A percentile compares a stretch with the other conserved stretches of the same genome.
These are phyloP conservation scores for Paratilapia polleni DNA, from an alignment of 2,113 vertebrate genomes.

Conservation along the genomic window DNA sequence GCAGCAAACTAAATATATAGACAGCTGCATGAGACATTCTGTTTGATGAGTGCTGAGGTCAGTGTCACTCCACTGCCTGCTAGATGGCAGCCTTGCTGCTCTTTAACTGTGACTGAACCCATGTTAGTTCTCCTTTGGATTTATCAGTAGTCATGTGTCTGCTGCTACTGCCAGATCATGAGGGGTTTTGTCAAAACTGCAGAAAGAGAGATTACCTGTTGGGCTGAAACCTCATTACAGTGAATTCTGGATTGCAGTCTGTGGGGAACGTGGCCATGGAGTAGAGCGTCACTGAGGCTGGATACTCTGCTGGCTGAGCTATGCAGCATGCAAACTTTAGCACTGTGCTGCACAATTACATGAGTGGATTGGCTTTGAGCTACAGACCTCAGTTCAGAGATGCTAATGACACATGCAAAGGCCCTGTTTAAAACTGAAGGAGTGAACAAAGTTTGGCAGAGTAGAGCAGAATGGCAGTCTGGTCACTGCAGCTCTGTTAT, in stretches of 20 bases:
- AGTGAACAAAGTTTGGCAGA: neutral
- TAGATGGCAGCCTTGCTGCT: constrained; percentile 27
- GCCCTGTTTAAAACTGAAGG: neutral
- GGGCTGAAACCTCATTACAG: neutral
- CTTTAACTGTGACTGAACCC: neutral
- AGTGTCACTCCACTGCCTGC: neutral
- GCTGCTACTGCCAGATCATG: constrained; percentile 24
- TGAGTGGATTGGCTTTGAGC: neutral
- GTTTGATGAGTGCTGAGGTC: neutral
- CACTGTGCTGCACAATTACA: neutral
- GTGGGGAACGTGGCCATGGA: neutral
- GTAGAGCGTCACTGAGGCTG: neutral
- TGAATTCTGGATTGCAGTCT: neutral
- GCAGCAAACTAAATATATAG: neutral
- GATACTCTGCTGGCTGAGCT: neutral
- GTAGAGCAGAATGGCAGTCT: too few species aligned
- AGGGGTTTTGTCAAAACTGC: constrained; percentile 2
- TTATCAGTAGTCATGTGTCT: constrained; percentile 26
- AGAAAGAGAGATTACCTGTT: constrained; percentile 26
- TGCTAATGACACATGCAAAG: neutral
- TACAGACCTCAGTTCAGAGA: neutral
- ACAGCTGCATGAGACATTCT: neutral
- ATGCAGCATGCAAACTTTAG: neutral
- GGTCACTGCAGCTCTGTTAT: too few species aligned
- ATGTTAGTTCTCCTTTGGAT: neutral